Evolutionary conservation across 2,113 vertebrate species (phyloP).

Genomic region (Coracopsis vasa): DNA sequence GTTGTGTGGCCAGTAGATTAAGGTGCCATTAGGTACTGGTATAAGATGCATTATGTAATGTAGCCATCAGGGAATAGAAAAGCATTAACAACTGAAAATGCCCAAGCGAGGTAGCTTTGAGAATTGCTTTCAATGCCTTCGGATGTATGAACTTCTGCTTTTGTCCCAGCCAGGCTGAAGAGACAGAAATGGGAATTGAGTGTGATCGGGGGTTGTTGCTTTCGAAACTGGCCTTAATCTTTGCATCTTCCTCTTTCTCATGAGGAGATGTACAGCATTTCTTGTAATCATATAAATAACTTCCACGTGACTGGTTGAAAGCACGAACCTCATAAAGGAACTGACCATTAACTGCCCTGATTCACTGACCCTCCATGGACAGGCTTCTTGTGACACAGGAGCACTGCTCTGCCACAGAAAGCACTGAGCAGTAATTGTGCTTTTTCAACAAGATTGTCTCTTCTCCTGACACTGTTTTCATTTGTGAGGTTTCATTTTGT

Average conservation of each 20-base stretch:
- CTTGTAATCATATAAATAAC: neutral
- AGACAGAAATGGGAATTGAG: neutral
- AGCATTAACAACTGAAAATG: neutral
- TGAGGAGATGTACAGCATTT: fast-evolving
- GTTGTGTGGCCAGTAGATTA: neutral
- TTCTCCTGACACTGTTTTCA: neutral
- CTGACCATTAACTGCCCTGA: neutral
- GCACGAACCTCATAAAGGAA: neutral
- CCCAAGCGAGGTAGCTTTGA: neutral
- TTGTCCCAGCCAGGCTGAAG: neutral
- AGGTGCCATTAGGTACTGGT: neutral
- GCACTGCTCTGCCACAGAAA: neutral
- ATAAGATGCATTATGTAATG: fast-evolving
- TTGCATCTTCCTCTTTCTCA: neutral
- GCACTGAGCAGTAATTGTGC: too few relatives aligned
- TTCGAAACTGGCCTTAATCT: neutral
- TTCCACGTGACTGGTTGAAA: neutral
- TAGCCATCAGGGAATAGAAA: neutral
- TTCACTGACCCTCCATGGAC: neutral
- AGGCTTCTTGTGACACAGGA: fast-evolving
- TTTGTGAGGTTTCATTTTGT: neutral
- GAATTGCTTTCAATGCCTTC: neutral
- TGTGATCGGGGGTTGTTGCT: neutral
- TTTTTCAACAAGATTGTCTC: neutral
- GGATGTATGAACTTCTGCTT: neutral